phyloP scores from a whole-genome alignment of 2,113 vertebrate species.

The Bucco capensis region DNA sequence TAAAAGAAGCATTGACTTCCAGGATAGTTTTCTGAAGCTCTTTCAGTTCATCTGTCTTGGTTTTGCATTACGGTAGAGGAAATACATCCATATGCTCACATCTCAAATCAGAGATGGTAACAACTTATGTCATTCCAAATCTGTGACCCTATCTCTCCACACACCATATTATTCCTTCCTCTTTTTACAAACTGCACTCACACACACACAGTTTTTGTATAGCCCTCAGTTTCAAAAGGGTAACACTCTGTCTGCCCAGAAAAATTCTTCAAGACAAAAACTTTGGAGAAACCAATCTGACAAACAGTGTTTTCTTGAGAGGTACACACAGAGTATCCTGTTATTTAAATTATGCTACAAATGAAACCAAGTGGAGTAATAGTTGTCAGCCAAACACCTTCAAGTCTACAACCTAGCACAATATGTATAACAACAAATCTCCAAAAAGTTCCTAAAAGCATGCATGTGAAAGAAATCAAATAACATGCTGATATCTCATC shows the following conservation, averaged over 20 bases:
- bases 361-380: background rate
- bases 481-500: background rate
- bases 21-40: background rate
- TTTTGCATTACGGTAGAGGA: background rate
- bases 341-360: background rate
- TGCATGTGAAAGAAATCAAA: constrained; percentile 39
- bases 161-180: background rate
- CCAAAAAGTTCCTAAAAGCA: background rate
- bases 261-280: background rate
- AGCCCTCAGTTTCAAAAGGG: background rate
- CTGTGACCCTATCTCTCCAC: background rate
- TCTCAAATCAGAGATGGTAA: background rate
- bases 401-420: background rate
- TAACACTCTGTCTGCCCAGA: background rate
- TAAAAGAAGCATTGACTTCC: background rate
- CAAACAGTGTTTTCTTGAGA: background rate
- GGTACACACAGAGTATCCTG: background rate
- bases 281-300: background rate
- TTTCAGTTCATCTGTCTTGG: background rate
- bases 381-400: background rate
- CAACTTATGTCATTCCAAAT: background rate
- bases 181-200: background rate
- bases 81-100: background rate
- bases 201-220: background rate
- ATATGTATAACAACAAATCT: background rate